Base-by-base conservation (phyloP, 2,113 vertebrate genomes). In the Semnopithecus entellus region DNA sequence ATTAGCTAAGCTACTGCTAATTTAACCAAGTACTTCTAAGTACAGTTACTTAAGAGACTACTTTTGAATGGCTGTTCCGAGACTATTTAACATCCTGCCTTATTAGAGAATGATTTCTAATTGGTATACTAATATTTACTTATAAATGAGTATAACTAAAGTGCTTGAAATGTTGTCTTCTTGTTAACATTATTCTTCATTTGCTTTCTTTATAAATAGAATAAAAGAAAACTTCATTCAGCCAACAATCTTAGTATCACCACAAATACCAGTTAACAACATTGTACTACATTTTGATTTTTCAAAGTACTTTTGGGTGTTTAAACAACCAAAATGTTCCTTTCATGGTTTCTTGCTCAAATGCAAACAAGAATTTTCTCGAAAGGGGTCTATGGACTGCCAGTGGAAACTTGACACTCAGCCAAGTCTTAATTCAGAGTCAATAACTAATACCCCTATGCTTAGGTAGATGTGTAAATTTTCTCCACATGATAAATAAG, bases 401-500 rank as follows among this genome's bases (percentile, higher is more conserved):
- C 91, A 75, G 59, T 89, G n/a, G 96, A 97, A 94, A 95, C 55
- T 86, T 97, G 94, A 96, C 68, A 95, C 73, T 86, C 38, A 93
- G 68, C 93, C 91, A 97, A 96, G 79, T 79, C 93, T 97, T 97
- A 96, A 97, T 93, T 98, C 94, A 70, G 55, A 91, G 93, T 97
- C 97, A 95, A 94, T 97, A 98, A 97, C 50, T 96, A 98, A 97
- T 93, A 97, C 78, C 68, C 89, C 55, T 40, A 90, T 97, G 94
- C 73, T 91, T 95, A 91, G 93, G 91, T 89, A 91, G 50, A 94
- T 97, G 92, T 97, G 87, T 96, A 97, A 95, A 97, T 97, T 98
- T 97, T 98, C 89, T 95, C 70, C 61, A 97, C 95, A 87, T 97
- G 97, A 97, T 97, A 98, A 98, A 97, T 97, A 97, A 97, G 83